Evolutionary conservation across 2,888 invertebrate species (phyloP).

Genomic region (Drosophila birchii): DNA sequence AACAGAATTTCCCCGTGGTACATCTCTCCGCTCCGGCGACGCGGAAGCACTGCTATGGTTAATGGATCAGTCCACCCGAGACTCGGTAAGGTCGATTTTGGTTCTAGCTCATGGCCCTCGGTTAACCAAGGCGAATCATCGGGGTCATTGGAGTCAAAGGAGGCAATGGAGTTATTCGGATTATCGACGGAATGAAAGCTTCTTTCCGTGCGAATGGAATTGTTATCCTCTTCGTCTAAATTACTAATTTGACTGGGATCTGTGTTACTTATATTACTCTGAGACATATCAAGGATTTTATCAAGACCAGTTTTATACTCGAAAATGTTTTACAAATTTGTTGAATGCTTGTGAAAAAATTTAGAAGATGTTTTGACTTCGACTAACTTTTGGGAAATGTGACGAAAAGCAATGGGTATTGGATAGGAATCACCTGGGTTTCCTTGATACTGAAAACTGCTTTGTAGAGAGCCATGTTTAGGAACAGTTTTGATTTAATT

Average conservation of each 20-base stretch:
- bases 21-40: no score
- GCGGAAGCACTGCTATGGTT: not conserved
- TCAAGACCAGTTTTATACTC: not conserved
- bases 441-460: no score
- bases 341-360: not conserved
- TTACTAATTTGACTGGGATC: not conserved
- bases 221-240: not conserved
- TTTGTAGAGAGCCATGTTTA: not conserved
- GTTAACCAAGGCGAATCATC: not conserved
- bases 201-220: not conserved
- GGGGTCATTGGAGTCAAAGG: not conserved
- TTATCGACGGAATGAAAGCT: not conserved
- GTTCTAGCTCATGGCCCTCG: not conserved
- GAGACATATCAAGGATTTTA: not conserved
- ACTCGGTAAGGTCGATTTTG: no score
- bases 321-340: not conserved
- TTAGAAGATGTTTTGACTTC: not conserved
- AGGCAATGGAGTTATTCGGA: no score
- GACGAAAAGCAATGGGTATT: not conserved
- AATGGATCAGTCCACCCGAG: no score
- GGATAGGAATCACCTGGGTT: not conserved
- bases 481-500: not conserved
- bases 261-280: not conserved
- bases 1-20: not conserved
- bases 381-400: not conserved